Conservation (phyloP, 1,140 invertebrate species). For the Eufriesea mexicana region DNA sequence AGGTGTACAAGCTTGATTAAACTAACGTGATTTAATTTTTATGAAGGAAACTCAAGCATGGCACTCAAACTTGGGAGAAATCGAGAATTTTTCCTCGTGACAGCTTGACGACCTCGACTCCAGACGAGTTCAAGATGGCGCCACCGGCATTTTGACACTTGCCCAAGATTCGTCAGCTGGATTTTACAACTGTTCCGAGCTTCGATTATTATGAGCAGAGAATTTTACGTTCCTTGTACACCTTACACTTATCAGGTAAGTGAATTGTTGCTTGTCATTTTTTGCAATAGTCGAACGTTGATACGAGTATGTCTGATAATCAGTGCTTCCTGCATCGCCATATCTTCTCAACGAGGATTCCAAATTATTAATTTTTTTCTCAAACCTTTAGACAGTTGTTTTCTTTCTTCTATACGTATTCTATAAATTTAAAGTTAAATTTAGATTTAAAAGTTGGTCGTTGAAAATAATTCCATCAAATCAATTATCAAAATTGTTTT, state of each 20-base stretch:
- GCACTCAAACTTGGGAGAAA: conserved; percentile 42
- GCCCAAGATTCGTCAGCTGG: conserved; percentile 71
- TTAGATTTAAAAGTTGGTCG: background rate
- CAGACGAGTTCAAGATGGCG: conserved; percentile 74
- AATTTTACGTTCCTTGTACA: conserved; percentile 78
- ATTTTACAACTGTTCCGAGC: conserved; percentile 62
- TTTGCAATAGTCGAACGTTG: background rate
- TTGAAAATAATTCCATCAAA: background rate
- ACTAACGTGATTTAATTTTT: background rate
- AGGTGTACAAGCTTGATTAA: background rate
- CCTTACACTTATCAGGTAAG: conserved; percentile 79
- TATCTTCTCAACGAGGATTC: background rate
- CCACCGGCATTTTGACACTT: conserved; percentile 78
- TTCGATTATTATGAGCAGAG: conserved; percentile 78
- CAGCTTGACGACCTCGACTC: conserved; percentile 71
- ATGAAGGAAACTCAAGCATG: conserved; percentile 28
- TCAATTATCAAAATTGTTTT: background rate
- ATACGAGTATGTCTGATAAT: background rate
- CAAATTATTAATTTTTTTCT: conserved; percentile 17
- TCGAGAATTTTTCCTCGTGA: conserved; percentile 73
- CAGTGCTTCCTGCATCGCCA: conserved; percentile 13
- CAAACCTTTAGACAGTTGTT: background rate
- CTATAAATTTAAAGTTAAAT: no score
- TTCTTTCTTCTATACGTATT: background rate
- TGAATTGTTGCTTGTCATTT: conserved; percentile 16